Evolutionary conservation across 2,888 invertebrate genomes (phyloP).

Genomic region (Eupsilia transversa): DNA sequence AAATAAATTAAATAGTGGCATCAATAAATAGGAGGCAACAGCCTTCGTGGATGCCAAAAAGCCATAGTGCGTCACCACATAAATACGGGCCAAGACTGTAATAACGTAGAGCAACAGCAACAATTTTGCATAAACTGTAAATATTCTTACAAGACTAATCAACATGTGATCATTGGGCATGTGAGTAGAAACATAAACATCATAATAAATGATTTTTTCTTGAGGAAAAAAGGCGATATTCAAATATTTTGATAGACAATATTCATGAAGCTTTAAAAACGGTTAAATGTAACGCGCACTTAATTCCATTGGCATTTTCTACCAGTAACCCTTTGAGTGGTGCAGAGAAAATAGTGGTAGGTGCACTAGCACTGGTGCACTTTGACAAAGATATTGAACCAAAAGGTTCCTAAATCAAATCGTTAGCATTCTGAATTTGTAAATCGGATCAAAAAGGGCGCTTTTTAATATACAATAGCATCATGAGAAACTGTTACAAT

Average conservation of each 20-base stretch:
- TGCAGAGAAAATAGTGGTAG: background rate
- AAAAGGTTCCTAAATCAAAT: background rate
- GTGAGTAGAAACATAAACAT: background rate
- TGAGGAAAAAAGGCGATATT: background rate
- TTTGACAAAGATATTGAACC: background rate
- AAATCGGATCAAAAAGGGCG: background rate
- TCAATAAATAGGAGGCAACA: slow-evolving; percentile 40
- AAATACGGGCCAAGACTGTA: slow-evolving; percentile 60
- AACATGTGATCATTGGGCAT: background rate
- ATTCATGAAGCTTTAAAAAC: background rate
- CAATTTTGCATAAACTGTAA: slow-evolving; percentile 27
- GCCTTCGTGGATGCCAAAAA: slow-evolving; percentile 48
- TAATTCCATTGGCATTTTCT: background rate
- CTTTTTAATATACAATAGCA: background rate
- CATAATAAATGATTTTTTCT: background rate
- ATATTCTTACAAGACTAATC: slow-evolving; percentile 16
- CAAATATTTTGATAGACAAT: background rate
- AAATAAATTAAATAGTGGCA: slow-evolving; percentile 1
- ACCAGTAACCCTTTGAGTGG: background rate
- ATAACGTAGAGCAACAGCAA: slow-evolving; percentile 16
- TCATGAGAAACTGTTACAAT: background rate
- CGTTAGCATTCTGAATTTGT: background rate
- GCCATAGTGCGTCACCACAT: slow-evolving; percentile 34
- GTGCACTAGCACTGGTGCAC: background rate
- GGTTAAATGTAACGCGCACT: background rate